phyloP scores from a whole-genome alignment of 2,888 invertebrate genomes.

The Caenorhabditis imperialis region DNA sequence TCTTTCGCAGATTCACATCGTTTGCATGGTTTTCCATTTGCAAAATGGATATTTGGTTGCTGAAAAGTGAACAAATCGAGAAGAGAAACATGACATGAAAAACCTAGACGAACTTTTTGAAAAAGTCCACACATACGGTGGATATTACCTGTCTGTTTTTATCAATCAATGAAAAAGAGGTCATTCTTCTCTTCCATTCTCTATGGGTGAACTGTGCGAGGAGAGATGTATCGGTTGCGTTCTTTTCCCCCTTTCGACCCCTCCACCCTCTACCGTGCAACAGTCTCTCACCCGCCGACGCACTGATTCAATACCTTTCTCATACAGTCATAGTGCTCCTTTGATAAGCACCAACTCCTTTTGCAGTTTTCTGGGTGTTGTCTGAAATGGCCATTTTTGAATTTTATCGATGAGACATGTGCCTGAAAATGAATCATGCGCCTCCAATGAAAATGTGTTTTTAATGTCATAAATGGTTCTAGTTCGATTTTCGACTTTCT shows the following conservation, averaged over 20 bases:
- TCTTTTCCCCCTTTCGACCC: constrained; percentile 3
- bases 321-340: constrained; percentile 12
- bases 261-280: not conserved
- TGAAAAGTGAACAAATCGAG: too few relatives aligned
- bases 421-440: constrained; percentile 1
- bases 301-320: not conserved
- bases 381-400: not conserved
- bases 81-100: too few relatives aligned
- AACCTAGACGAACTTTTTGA: not conserved
- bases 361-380: too few relatives aligned
- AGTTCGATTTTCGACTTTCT: not conserved
- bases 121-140: too few relatives aligned
- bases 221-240: constrained; percentile 9
- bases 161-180: constrained; percentile 44
- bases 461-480: too few relatives aligned
- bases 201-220: not conserved
- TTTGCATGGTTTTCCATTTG: too few relatives aligned
- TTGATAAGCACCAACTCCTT: not conserved
- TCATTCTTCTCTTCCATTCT: constrained; percentile 14
- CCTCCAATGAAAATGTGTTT: too few relatives aligned
- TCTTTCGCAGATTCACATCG: too few relatives aligned
- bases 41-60: too few relatives aligned
- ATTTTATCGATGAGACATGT: not conserved
- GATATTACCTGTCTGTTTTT: too few relatives aligned
- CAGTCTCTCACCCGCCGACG: not conserved